phyloP scores from a whole-genome alignment of 1,140 invertebrate genomes.

The Euura saliciscinereae region DNA sequence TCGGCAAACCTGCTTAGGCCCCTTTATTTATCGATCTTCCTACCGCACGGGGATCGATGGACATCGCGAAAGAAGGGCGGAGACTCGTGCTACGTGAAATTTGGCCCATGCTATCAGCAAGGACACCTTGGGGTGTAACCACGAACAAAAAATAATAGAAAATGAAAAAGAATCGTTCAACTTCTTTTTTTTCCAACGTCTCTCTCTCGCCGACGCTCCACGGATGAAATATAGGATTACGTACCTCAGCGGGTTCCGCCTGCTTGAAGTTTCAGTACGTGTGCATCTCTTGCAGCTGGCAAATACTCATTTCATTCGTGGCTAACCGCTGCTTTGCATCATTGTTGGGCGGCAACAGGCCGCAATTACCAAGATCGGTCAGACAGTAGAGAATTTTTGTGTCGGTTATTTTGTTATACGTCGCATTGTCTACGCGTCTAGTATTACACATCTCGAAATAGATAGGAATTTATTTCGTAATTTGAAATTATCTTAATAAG shows the following conservation, averaged over 20 bases:
- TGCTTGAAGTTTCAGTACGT: background rate
- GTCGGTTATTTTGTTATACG: background rate
- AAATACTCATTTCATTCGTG: slow-evolving; percentile 1
- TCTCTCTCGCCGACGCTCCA: too few species aligned
- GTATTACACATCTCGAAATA: background rate
- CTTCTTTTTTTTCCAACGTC: too few species aligned
- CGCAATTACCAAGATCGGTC: background rate
- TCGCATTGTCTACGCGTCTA: background rate
- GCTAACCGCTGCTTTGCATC: background rate
- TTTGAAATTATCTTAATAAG: background rate
- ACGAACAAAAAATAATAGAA: too few species aligned
- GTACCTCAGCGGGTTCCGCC: background rate
- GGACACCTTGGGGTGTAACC: too few species aligned
- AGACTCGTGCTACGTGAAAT: too few species aligned
- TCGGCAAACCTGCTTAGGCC: background rate
- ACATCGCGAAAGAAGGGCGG: too few species aligned
- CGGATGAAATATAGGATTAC: background rate
- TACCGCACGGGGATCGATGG: too few species aligned
- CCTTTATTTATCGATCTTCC: background rate
- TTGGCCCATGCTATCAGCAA: too few species aligned
- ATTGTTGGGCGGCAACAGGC: background rate
- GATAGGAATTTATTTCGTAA: background rate
- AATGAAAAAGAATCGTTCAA: too few species aligned
- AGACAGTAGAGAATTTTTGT: background rate
- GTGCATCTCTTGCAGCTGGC: background rate